Percentiles rank a stretch among this genome's conserved stretches.
Evolutionary conservation across 2,888 invertebrate species (phyloP).

Genomic region (Phlogophora meticulosa): DNA sequence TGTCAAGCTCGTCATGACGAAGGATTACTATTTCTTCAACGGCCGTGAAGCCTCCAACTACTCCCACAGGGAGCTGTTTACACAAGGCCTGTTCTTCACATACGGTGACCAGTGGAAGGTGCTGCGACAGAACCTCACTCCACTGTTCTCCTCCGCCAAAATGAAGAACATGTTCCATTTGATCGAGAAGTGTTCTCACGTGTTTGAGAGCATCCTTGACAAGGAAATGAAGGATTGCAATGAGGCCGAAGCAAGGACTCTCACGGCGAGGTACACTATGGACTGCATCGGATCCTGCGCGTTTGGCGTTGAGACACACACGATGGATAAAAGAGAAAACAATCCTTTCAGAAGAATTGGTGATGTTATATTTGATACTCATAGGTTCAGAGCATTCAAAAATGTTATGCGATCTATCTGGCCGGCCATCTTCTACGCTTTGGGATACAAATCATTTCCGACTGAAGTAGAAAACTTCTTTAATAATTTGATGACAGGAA

Average conservation of each 20-base stretch:
- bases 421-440: slow-evolving; percentile 77
- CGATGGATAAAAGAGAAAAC: slow-evolving; percentile 67
- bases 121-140: slow-evolving; percentile 79
- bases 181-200: slow-evolving; percentile 71
- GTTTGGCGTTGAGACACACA: slow-evolving; percentile 79
- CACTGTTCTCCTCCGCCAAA: slow-evolving; percentile 80
- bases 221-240: slow-evolving; percentile 58
- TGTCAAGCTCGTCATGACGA: slow-evolving; percentile 76
- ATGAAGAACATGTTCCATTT: slow-evolving; percentile 84
- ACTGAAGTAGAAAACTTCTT: slow-evolving; percentile 71
- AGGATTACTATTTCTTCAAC: slow-evolving; percentile 82
- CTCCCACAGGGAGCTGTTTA: slow-evolving; percentile 70
- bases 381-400: slow-evolving; percentile 69
- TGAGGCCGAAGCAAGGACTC: slow-evolving; percentile 67
- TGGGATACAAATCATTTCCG: slow-evolving; percentile 72
- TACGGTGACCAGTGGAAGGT: slow-evolving; percentile 82
- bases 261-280: slow-evolving; percentile 78
- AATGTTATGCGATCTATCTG: slow-evolving; percentile 71
- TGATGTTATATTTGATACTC: slow-evolving; percentile 69
- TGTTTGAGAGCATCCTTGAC: slow-evolving; percentile 73
- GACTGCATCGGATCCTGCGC: slow-evolving; percentile 78
- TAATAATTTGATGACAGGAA: slow-evolving; percentile 64
- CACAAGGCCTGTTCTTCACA: slow-evolving; percentile 74
- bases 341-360: slow-evolving; percentile 75
- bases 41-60: slow-evolving; percentile 76